Evolutionary conservation across 30 jellyfish, hydroid and myxozoan species (phyloP).

Genomic region (Aurelia sp.): DNA sequence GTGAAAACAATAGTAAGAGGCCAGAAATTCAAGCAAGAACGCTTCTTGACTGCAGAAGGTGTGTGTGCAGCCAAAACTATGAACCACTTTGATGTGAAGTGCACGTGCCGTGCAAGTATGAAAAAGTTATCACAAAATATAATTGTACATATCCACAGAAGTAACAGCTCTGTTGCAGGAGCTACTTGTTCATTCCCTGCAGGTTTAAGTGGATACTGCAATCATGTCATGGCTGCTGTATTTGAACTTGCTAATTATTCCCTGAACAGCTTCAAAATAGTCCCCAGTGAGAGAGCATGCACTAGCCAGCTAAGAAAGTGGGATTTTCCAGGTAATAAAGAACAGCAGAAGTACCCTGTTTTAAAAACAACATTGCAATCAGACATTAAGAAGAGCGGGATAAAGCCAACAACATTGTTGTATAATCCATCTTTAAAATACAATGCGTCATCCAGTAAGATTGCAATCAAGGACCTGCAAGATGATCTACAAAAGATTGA

Average conservation of each 20-base stretch:
- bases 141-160: background rate
- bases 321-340: no score
- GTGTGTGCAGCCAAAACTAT: conserved; percentile 6
- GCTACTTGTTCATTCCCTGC: conserved; percentile 9
- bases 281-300: conserved; percentile 12
- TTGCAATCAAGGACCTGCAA: no score
- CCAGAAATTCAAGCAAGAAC: conserved; percentile 27
- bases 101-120: conserved; percentile 13
- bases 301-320: background rate
- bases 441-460: no score
- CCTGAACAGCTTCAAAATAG: background rate
- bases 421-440: no score
- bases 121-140: background rate
- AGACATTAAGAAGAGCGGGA: no score
- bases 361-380: no score
- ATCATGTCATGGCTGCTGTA: conserved; percentile 4
- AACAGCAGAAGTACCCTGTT: no score
- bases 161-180: background rate
- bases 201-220: conserved; percentile 3
- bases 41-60: conserved; percentile 22
- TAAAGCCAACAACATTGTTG: no score
- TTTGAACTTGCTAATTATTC: conserved; percentile 5
- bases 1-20: conserved; percentile 44
- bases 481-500: no score
- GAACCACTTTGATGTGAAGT: conserved; percentile 32